Conservation (phyloP, 2,888 invertebrate genomes). For the Pollenia griseotomentosa region DNA sequence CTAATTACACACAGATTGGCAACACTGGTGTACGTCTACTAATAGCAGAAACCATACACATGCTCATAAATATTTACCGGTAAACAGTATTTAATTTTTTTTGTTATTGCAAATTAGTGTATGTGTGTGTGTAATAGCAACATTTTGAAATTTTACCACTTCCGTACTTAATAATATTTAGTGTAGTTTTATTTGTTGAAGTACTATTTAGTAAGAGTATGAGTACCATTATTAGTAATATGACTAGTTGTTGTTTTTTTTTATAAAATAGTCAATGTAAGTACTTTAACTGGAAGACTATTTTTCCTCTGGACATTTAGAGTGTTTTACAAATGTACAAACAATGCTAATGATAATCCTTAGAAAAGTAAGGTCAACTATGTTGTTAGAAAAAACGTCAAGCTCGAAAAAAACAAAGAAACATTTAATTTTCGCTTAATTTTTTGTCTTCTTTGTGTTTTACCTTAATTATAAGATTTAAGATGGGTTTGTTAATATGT, state of each 20-base stretch:
- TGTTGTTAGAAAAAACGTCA: not conserved
- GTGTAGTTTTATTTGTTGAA: constrained; percentile 28
- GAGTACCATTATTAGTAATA: not conserved
- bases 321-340: not conserved
- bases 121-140: constrained; percentile 50
- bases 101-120: constrained; percentile 44
- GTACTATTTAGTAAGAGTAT: constrained; percentile 4
- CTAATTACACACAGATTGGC: too few relatives aligned
- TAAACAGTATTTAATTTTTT: not conserved
- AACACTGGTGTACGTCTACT: not conserved
- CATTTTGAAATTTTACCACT: constrained; percentile 56
- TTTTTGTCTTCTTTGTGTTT: too few relatives aligned
- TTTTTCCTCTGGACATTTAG: not conserved
- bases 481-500: too few relatives aligned
- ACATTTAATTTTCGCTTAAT: too few relatives aligned
- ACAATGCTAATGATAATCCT: constrained; percentile 21
- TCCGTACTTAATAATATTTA: constrained; percentile 44
- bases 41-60: not conserved
- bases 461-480: too few relatives aligned
- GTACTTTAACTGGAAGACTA: not conserved
- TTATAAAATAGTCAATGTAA: not conserved
- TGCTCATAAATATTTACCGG: constrained; percentile 30
- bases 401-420: not conserved
- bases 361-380: not conserved
- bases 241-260: constrained; percentile 5